Evolutionary conservation across 1,140 invertebrate species (phyloP), one percentile per base, ranked within the genome.

Genomic region (Periplaneta americana): DNA sequence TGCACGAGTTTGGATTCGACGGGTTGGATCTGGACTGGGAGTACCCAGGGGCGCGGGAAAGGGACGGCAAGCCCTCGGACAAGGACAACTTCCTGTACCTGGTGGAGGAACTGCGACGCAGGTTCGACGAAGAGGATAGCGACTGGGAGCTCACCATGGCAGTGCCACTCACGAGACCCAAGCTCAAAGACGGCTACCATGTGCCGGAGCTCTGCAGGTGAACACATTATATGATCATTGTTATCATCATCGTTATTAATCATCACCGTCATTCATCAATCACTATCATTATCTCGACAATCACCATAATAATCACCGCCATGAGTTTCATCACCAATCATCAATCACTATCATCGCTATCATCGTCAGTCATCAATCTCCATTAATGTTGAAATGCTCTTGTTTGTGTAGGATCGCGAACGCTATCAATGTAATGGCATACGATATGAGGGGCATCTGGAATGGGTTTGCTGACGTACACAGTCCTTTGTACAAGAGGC

Each of bases 361-460:
- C n/a, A n/a, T n/a, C n/a, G n/a, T n/a, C n/a, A n/a, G n/a, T n/a
- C n/a, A n/a, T n/a, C n/a, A n/a, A n/a, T n/a, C n/a, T n/a, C n/a
- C n/a, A n/a, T n/a, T n/a, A n/a, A n/a, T n/a, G n/a, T n/a, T n/a
- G n/a, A n/a, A n/a, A n/a, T n/a, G n/a, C n/a, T n/a, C n/a, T n/a
- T n/a, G n/a, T n/a, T n/a, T 75, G 74, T 75, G 74, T 28, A 66
- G 48, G 13, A 4, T 66, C 4, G 48, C 96, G 31, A 95, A 97
- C 86, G 95, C 95, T 8, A 93, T 97, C 78, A 95, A 97, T 85
- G 94, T 95, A 15, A 97, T 97, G 96, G 91, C 96, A 0, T 98
- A 98, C 86, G 97, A 98, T 89, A 90, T 98, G 28, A 91, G 96
- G 83, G 97, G 97, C 34, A 96, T 97, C 85, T 98, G 96, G 96